Base-by-base conservation (phyloP, 2,888 invertebrate species). In the Teleiodes luculella region DNA sequence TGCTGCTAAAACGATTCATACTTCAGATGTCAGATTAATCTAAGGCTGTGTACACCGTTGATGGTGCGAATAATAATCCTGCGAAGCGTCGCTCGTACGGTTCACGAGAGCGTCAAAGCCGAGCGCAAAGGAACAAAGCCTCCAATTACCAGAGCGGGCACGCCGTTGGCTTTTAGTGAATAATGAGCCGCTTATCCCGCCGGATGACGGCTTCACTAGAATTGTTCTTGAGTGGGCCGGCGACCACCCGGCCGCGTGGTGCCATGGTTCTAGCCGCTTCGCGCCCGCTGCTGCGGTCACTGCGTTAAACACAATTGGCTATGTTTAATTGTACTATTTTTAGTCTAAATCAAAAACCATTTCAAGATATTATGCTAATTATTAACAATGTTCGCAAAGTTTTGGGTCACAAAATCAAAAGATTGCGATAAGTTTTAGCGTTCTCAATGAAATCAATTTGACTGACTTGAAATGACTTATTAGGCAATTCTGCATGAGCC, bases 151-250 rank as follows among this genome's bases (percentile, higher is more conserved):
- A 77, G 74, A 77, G 78, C 81, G 77, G 76, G 85, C 86, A 83
- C 80, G 87, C 86, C 79, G 83, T 86, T 84, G 82, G 86, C 86
- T 86, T 87, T 88, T 86, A 86, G 86, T 86, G 85, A 86, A 86
- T 88, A 87, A 89, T 87, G 86, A 86, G 85, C 80, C 80, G 86
- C 83, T 87, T 87, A 86, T 83, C 81, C 83, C 76, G 66, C 70
- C 68, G 76, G 77, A 80, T 82, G 85, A 83, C 78, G 83, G 80
- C 76, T 82, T 78, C 82, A 79, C 80, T 84, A 73, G 78, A 80
- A 86, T 77, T 80, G 83, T 82, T 79, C 75, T 77, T 72, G 80
- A 83, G 82, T 80, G 76, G 78, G 78, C 72, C 68, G 52, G 14
- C 67, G 83, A 80, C 83, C 83, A 80, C 83, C 81, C 75, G 67